A percentile compares a stretch with the other conserved stretches of the same genome.
Conservation (phyloP, 2,888 invertebrate species). For the Metacarcinus magister region DNA sequence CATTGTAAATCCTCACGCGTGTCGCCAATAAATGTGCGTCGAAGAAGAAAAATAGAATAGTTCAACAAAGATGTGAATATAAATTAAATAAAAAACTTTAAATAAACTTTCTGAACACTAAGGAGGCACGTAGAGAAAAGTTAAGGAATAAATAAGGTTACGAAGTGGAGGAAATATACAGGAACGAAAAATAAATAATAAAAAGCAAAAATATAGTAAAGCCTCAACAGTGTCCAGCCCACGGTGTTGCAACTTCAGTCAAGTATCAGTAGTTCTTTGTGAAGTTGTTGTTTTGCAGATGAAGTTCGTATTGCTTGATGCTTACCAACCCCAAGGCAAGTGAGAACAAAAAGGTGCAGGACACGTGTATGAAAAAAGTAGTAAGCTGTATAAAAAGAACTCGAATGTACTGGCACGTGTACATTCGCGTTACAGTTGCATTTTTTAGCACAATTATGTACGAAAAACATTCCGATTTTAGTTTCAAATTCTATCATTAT, state of each 20-base stretch:
- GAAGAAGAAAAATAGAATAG: not conserved
- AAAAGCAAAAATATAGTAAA: not conserved
- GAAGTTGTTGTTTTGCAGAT: not conserved
- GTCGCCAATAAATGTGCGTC: not conserved
- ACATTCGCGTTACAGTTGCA: too few relatives aligned
- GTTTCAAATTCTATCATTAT: too few relatives aligned
- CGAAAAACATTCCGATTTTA: too few relatives aligned
- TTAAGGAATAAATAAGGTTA: not conserved
- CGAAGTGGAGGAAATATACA: too few relatives aligned
- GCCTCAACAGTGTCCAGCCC: not conserved
- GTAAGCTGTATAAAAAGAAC: too few relatives aligned
- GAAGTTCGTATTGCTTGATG: not conserved
- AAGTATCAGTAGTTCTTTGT: not conserved
- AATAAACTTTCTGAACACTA: too few relatives aligned
- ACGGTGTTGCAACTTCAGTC: not conserved
- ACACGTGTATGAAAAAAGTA: too few relatives aligned
- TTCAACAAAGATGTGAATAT: too few relatives aligned
- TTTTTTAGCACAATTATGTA: too few relatives aligned
- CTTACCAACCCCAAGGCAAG: not conserved
- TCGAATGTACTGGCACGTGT: too few relatives aligned
- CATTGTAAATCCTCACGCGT: not conserved
- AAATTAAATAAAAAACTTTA: too few relatives aligned
- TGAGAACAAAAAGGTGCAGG: too few relatives aligned
- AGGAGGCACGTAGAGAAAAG: not conserved
- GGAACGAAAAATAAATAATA: not conserved